Evolutionary conservation across 2,888 invertebrate species (phyloP), one percentile per base, ranked within the genome.

Genomic region (Rhamphomyia laevipes): DNA sequence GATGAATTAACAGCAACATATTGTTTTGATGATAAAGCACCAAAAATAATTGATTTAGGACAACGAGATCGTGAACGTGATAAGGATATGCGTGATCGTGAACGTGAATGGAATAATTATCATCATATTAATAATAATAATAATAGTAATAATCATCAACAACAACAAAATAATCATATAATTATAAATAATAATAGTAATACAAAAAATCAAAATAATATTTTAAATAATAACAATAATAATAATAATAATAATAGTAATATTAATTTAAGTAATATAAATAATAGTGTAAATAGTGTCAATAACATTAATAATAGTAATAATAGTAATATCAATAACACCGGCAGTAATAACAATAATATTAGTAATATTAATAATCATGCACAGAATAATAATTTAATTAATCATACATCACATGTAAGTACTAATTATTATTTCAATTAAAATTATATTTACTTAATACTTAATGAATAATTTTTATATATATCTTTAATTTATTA

Each of bases 1-100:
- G 67, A 69, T 43, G 71, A 70, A 57, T 68, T 76, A 56, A 74
- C 75, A 49, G 73, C 74, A 57, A 63, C 75, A 51, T 64, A 75
- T 59, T 72, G 74, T 62, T 71, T 75, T 66, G 73, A 71, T 55
- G 76, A 76, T 57, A 76, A 77, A 65, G 63, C 69, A 62, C 75
- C 76, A 61, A 76, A 76, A 67, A 67, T 70, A 49, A 71, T 76
- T 60, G 76, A 76, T 56, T 74, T 74, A 33, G 75, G 74, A 45
- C 76, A 74, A 60, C 70, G 72, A 55, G 72, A 74, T 63, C 69
- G 72, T 51, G 69, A 75, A 59, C 71, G 70, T 57, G 70, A 58
- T 35, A 56, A 58, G 40, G 59, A 60, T 46, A 57, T 57, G 47
- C 46, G 59, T 49, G 60, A 57, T 54, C 58, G 60, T 44, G 61